Base-by-base conservation (phyloP, 2,113 vertebrate species). In the Odontophorus gujanensis region DNA sequence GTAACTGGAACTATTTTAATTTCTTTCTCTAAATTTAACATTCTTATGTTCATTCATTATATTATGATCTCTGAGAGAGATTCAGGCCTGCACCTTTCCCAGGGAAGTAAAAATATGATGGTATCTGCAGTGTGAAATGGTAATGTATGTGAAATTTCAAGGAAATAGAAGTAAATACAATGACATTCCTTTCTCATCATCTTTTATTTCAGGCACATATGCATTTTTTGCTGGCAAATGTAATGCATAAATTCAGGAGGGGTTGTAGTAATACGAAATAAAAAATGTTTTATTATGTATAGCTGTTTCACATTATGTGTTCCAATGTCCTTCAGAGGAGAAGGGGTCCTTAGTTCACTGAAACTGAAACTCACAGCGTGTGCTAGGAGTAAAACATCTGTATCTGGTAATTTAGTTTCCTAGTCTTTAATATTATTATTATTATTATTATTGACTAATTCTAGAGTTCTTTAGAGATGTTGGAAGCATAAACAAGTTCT, bases 201-300 rank as follows among this genome's bases (percentile, higher is more conserved):
- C 65, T 67, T 93, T 63, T 91, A 45, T 91, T 96, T 87, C 91
- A 93, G 81, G 43, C 80, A 89, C 59, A 82, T 42, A 51, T 40
- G 20, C 80, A 76, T 43, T 94, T 90, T 63, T 88, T 87, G 63
- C 40, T n/a, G 24, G 43, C 90, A 55, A 83, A 32, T 81, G 11
- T 28, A 85, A 81, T 96, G 85, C 90, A 94, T 84, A 72, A 57
- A 94, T 91, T 91, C 28, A 81, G 42, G 82, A 81, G 72, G 47
- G 76, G 89, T 75, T 90, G 40, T 93, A 53, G 67, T 55, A 82
- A 79, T 88, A 59, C 8, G 92, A 85, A 92, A 95, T 96, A 86
- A 92, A 95, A 95, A 43, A 32, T 77, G 51, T 45, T 93, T 63
- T 89, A 95, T 94, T 95, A 58, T 42, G 45, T 48, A 18, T 71